These are phyloP conservation scores for Plebejus melissa DNA, from an alignment of 2,888 invertebrate genomes.

Conservation along the genomic window DNA sequence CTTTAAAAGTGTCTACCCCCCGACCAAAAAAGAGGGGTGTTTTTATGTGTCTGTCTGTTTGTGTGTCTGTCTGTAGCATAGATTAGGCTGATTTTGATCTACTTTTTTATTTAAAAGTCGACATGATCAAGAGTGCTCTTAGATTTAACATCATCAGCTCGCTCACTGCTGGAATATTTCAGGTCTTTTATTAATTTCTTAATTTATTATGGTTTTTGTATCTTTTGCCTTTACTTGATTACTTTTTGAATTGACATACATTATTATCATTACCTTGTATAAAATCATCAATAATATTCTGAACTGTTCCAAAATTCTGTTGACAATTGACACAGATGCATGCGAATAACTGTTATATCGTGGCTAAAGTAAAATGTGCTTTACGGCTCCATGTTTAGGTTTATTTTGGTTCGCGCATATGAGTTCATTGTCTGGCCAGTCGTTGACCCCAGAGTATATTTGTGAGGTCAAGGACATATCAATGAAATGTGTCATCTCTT, in stretches of 20 bases:
- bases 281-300: conserved; percentile 37
- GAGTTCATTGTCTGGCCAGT: conserved; percentile 21
- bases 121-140: too few species aligned
- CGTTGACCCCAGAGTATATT: conserved; percentile 15
- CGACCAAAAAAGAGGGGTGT: too few species aligned
- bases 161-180: too few species aligned
- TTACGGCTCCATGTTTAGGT: neutral
- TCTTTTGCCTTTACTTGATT: too few species aligned
- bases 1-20: too few species aligned
- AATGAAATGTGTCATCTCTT: conserved; percentile 16
- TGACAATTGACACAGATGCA: conserved; percentile 23
- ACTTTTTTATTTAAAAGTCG: too few species aligned
- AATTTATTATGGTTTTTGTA: too few species aligned
- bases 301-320: conserved; percentile 7
- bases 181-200: too few species aligned
- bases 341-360: conserved; percentile 11
- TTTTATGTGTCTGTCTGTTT: too few species aligned
- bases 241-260: neutral
- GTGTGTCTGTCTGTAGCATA: too few species aligned
- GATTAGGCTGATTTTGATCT: too few species aligned
- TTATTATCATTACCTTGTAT: neutral
- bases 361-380: neutral
- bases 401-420: neutral
- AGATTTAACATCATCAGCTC: too few species aligned
- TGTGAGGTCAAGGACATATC: conserved; percentile 25